A percentile compares a stretch with the other conserved stretches of the same genome.
phyloP scores from a whole-genome alignment of 2,113 vertebrate species.

The Australoheros scitulus region DNA sequence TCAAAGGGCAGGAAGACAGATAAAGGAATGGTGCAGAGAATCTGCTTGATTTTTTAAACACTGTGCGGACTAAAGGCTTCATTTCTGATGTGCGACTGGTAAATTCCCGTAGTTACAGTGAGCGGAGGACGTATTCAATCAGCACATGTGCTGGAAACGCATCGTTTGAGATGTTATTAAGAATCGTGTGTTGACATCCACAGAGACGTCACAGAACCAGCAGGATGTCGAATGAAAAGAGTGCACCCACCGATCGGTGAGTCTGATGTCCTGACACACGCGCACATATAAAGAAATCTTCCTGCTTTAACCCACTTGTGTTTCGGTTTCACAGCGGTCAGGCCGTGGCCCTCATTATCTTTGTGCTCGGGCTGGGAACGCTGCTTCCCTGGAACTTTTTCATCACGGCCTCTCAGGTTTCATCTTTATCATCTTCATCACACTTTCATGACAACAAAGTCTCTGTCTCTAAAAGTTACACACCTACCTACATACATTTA shows the following conservation, averaged over 20 bases:
- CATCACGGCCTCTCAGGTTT: slow-evolving; percentile 88
- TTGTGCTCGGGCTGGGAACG: slow-evolving; percentile 87
- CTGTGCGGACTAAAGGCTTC: no score
- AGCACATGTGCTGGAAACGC: not conserved
- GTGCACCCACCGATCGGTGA: slow-evolving; percentile 42
- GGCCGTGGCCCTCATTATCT: slow-evolving; percentile 89
- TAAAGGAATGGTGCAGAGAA: no score
- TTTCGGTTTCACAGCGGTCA: slow-evolving; percentile 78
- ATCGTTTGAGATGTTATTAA: not conserved
- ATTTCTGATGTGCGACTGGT: no score
- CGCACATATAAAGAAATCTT: not conserved
- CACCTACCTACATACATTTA: no score
- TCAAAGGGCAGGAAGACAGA: no score
- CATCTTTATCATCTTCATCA: not conserved
- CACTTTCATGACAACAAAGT: not conserved
- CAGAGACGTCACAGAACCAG: not conserved
- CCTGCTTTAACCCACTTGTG: not conserved
- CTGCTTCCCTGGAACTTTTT: slow-evolving; percentile 98
- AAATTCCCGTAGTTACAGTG: no score
- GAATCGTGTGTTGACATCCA: not conserved
- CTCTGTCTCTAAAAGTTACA: not conserved
- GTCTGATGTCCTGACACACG: not conserved
- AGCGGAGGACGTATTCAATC: not conserved
- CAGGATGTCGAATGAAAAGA: slow-evolving; percentile 28
- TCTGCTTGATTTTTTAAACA: no score